These are phyloP conservation scores for Leucozona laternaria DNA, from an alignment of 2,888 invertebrate species.

Conservation along the genomic window DNA sequence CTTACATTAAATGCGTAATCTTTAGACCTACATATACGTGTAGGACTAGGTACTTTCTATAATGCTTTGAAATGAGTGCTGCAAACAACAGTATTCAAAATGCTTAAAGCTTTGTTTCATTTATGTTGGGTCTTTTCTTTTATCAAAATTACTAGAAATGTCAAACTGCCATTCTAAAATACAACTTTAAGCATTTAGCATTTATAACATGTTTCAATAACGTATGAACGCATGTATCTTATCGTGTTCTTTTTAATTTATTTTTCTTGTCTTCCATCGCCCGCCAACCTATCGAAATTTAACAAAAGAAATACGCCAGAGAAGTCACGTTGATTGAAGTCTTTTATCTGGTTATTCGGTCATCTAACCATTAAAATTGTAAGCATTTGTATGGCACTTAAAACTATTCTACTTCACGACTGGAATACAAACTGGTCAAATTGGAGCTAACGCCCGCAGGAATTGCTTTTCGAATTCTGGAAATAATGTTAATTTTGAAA, in stretches of 20 bases:
- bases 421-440: slow-evolving; percentile 59
- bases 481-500: slow-evolving; percentile 23
- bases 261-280: slow-evolving; percentile 24
- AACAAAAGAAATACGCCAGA: slow-evolving; percentile 22
- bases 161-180: slow-evolving; percentile 42
- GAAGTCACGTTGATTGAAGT: slow-evolving; percentile 50
- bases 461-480: slow-evolving; percentile 35
- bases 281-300: neutral
- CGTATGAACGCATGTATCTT: slow-evolving; percentile 49
- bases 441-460: slow-evolving; percentile 56
- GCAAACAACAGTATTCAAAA: neutral
- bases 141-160: neutral
- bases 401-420: slow-evolving; percentile 51
- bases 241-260: slow-evolving; percentile 50
- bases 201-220: neutral
- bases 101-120: neutral
- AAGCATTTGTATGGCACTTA: slow-evolving; percentile 40
- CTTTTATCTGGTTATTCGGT: slow-evolving; percentile 5
- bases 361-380: slow-evolving; percentile 31
- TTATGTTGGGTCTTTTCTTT: neutral
- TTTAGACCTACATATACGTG: no score
- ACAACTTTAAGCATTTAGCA: slow-evolving; percentile 47
- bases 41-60: neutral
- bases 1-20: no score
- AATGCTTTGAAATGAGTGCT: neutral